Evolutionary conservation across 2,888 invertebrate genomes (phyloP), one percentile per base, ranked within the genome.

Genomic region (Sepioteuthis lessoniana): DNA sequence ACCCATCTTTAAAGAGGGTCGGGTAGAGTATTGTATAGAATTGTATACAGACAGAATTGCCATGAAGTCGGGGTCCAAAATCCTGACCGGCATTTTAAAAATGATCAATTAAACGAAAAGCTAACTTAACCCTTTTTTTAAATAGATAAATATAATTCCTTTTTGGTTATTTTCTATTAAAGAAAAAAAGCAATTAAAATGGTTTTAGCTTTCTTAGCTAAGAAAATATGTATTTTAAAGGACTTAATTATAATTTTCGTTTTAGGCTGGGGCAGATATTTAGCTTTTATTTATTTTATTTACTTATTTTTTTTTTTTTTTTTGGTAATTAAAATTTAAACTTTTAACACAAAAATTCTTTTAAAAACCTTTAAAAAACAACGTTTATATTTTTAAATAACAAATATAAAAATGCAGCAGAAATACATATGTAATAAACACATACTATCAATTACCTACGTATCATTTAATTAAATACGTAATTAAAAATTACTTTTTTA

Each of bases 1-100:
- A 76, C 13, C n/a, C 4, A n/a, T 10, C 76, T 35, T 35, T 76
- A 16, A 16, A n/a, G n/a, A 19, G 76, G 76, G 13, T 35, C 13
- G 76, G 76, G 76, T 76, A n/a, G 76, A 76, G n/a, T 7, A 10
- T n/a, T 76, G 13, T 13, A n/a, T 4, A n/a, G 13, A n/a, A 16
- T 76, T 76, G 76, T 76, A 76, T 76, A 13, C n/a, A 76, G 16
- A 76, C 76, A 13, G n/a, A 76, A 76, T n/a, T 76, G 76, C n/a
- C 76, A 76, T 76, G 19, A 76, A 76, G 76, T 76, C 76, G 76
- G 76, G 76, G 76, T 76, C 76, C 76, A 76, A 47, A 19, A 76
- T 76, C 76, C 76, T 35, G n/a, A 76, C 76, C 76, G 76, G 76
- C n/a, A 76, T 76, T 55, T 76, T n/a, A 76, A 76, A n/a, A 76